Base-by-base conservation (phyloP, 2,888 invertebrate genomes). In the Dusona sp. region DNA sequence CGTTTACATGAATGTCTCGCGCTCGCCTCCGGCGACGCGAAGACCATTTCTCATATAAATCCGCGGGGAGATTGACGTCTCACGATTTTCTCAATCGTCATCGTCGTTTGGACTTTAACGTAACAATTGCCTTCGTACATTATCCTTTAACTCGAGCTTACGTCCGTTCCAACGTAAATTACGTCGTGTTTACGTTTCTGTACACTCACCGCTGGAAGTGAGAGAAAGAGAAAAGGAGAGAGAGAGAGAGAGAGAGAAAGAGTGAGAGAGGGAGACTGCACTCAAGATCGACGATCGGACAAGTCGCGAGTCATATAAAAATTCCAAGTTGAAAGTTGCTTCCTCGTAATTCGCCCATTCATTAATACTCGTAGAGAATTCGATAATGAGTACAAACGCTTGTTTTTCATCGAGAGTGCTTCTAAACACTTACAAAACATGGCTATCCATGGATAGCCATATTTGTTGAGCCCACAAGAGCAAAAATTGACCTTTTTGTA, bases 161-260 rank as follows among this genome's bases (percentile, higher is more conserved):
- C 48, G 48, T 84, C 68, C 64, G 74, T 72, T 83, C 57, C 57
- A 74, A 85, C 83, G 86, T 90, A 88, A 89, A 88, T 90, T 89
- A 87, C 88, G 87, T 86, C 88, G 79, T 79, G 88, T 89, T 89
- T 89, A 88, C 87, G 81, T 80, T 67, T 78, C 25, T 51, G 33
- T 22, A 3, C 33, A 29, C 61, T 61, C 29, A 61, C 13, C 16
- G 13, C 29, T 29, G 61, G 16, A 16, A 61, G n/a, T n/a, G n/a
- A n/a, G n/a, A n/a, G n/a, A n/a, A n/a, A n/a, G n/a, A n/a, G n/a
- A n/a, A n/a, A n/a, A n/a, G n/a, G 57, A 25, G 25, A 8, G 9
- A 2, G 13, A 13, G 42, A 42, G 42, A 42, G 11, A 42, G 0
- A 42, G 42, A 42, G 42, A 42, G 11, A 33, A 38, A 42, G 9